Conservation (phyloP, 2,797 vertebrate species). For the Poecile montanus region DNA sequence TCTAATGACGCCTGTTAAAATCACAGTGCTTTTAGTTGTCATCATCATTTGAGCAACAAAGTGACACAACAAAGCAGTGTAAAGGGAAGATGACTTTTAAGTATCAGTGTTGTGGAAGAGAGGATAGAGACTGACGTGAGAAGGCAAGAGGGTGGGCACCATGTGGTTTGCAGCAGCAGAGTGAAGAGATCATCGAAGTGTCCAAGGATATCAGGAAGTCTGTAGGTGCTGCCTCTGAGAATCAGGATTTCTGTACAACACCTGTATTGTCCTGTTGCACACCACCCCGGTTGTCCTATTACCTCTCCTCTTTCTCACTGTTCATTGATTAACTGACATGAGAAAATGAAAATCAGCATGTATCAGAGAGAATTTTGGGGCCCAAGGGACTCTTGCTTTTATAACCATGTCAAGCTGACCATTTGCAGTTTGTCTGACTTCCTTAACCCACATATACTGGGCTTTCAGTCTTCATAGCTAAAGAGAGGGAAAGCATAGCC, state of each 20-base stretch:
- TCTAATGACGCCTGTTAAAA: neutral
- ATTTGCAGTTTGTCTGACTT: neutral
- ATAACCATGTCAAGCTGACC: neutral
- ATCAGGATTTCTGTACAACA: neutral
- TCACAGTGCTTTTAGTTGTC: neutral
- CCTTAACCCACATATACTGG: rapidly evolving
- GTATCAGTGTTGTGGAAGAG: neutral
- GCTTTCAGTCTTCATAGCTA: neutral
- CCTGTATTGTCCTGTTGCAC: neutral
- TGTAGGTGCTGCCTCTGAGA: neutral
- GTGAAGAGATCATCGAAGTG: neutral
- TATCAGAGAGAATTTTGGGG: neutral
- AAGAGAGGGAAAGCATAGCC: neutral
- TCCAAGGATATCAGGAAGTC: neutral
- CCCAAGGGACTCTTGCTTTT: neutral
- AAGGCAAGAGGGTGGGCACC: neutral
- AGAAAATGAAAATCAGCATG: neutral
- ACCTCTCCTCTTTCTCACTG: neutral
- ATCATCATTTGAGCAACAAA: neutral
- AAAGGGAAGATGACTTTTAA: neutral
- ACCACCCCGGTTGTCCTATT: neutral
- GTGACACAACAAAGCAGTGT: neutral
- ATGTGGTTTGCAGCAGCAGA: neutral
- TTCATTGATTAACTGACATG: neutral
- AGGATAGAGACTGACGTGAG: neutral